A percentile compares a stretch with the other conserved stretches of the same genome.
Evolutionary conservation across 2,888 invertebrate genomes (phyloP).

Genomic region (Anthrax anthrax): DNA sequence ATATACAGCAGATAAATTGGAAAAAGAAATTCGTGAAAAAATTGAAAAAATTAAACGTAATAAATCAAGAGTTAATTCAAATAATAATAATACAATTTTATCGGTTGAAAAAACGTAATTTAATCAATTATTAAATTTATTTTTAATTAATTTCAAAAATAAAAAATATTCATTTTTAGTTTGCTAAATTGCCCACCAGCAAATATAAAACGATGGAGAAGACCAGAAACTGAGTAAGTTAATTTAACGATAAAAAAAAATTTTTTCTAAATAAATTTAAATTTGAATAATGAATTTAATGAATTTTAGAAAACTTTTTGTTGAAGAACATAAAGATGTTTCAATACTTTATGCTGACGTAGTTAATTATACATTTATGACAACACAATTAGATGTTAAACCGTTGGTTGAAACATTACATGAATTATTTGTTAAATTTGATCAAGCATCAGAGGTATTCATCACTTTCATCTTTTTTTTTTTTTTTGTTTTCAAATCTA

Average conservation of each 20-base stretch:
- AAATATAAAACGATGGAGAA: conserved; percentile 19
- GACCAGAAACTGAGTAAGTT: conserved; percentile 29
- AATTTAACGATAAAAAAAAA: neutral
- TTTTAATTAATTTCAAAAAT: neutral
- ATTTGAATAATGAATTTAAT: neutral
- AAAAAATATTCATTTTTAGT: neutral
- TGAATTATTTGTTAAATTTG: conserved; percentile 81
- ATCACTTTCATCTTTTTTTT: neutral
- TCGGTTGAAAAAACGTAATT: neutral
- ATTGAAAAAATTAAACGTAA: conserved; percentile 38
- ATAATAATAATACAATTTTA: neutral
- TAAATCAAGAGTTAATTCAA: conserved; percentile 18
- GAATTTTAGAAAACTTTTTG: conserved; percentile 58
- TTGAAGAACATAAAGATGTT: conserved; percentile 77
- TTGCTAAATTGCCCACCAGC: neutral
- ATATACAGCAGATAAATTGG: conserved; percentile 56
- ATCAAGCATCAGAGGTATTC: conserved; percentile 73
- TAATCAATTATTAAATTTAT: neutral
- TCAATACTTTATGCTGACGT: conserved; percentile 87
- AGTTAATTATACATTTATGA: conserved; percentile 81
- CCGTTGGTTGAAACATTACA: conserved; percentile 77
- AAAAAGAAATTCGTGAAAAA: conserved; percentile 43
- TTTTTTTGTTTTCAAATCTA: neutral
- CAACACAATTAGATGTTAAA: conserved; percentile 64
- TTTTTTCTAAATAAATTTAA: neutral